Percentiles rank a stretch among this genome's conserved stretches.
Conservation (phyloP, 2,113 vertebrate species). For the Petroica traversi region DNA sequence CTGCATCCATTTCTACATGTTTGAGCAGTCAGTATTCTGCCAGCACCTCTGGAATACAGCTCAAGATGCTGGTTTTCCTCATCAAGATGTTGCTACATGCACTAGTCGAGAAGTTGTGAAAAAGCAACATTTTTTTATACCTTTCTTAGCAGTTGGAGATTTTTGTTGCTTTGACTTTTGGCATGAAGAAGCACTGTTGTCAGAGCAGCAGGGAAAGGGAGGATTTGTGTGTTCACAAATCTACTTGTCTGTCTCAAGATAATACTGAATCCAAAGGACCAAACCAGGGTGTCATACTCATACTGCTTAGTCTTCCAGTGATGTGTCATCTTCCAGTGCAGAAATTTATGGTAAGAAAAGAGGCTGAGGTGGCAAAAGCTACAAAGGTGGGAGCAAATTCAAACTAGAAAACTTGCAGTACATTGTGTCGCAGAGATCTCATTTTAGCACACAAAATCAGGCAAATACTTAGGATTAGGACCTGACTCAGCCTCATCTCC, state of each 20-base stretch:
- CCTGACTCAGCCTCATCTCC: conserved; percentile 28
- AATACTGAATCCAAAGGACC: background rate
- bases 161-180: background rate
- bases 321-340: background rate
- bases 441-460: background rate
- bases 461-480: conserved; percentile 43
- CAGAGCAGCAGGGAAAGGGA: background rate
- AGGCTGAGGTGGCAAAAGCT: background rate
- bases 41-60: background rate
- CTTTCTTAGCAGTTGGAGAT: background rate
- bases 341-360: background rate
- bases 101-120: background rate
- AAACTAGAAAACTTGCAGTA: background rate
- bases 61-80: background rate
- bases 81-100: background rate
- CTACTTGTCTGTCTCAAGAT: background rate
- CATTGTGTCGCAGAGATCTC: background rate
- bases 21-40: background rate
- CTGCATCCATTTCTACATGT: background rate
- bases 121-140: background rate
- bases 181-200: background rate
- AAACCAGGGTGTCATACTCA: background rate
- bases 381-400: background rate
- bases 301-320: background rate
- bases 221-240: background rate